phyloP scores from a whole-genome alignment of 2,797 vertebrate species.

The Smutsia gigantea region DNA sequence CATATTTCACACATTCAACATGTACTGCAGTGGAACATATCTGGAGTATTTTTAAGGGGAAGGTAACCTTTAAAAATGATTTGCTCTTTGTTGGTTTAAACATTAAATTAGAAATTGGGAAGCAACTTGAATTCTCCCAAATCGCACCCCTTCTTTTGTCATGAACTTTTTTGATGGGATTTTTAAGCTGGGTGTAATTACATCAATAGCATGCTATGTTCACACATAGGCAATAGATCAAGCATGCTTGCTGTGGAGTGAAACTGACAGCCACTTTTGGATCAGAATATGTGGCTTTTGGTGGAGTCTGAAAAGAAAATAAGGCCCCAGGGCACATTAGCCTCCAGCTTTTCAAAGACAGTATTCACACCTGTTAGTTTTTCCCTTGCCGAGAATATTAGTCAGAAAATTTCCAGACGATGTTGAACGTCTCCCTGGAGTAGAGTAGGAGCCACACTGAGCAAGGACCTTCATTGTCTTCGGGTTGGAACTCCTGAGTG shows the following conservation, averaged over 20 bases:
- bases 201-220: background rate
- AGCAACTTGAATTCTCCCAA: conserved; percentile 5
- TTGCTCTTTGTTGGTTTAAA: conserved; percentile 48
- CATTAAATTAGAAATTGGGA: conserved; percentile 36
- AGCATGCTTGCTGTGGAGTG: conserved; percentile 12
- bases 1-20: background rate
- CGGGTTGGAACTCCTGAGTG: background rate
- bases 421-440: background rate
- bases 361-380: background rate
- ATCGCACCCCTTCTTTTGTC: conserved; percentile 24
- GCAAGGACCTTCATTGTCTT: background rate
- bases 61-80: conserved; percentile 54
- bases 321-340: background rate
- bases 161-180: background rate
- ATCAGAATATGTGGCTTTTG: conserved; percentile 1
- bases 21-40: background rate
- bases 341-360: background rate
- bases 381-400: background rate
- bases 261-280: background rate
- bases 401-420: background rate
- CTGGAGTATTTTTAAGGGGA: conserved; percentile 13
- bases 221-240: background rate
- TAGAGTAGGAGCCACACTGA: background rate
- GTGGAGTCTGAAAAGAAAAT: background rate
- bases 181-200: conserved; percentile 7